These are phyloP conservation scores for Pseudococcus jackbeardsleyi DNA, from an alignment of 2,888 invertebrate species.

Conservation along the genomic window DNA sequence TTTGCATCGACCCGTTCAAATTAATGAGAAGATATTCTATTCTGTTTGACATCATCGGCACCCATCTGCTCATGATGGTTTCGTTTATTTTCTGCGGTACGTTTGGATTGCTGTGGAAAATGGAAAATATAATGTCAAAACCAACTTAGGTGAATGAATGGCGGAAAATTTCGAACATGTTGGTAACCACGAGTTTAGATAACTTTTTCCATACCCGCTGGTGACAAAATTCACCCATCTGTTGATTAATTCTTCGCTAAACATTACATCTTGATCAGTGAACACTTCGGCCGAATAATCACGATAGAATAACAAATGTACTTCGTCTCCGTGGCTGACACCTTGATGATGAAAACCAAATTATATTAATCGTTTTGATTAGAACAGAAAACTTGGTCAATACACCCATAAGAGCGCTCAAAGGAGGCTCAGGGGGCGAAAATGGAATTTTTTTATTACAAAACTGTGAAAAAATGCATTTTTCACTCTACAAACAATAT, in stretches of 20 bases:
- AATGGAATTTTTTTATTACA: too few relatives aligned
- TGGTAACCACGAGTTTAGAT: not conserved
- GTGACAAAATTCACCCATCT: conserved; percentile 48
- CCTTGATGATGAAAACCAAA: not conserved
- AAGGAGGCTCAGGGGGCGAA: too few relatives aligned
- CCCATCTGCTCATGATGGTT: conserved; percentile 35
- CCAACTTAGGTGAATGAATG: too few relatives aligned
- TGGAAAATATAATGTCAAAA: not conserved
- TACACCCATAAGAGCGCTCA: too few relatives aligned
- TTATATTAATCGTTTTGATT: too few relatives aligned
- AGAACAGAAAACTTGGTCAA: too few relatives aligned
- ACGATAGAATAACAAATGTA: conserved; percentile 26
- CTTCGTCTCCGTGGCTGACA: conserved; percentile 18
- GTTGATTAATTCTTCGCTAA: conserved; percentile 52
- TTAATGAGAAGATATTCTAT: conserved; percentile 52
- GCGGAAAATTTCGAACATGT: too few relatives aligned
- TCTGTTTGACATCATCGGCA: not conserved
- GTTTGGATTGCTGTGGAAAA: conserved; percentile 46
- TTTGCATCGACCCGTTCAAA: conserved; percentile 46
- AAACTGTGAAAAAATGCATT: too few relatives aligned
- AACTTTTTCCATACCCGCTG: conserved; percentile 9
- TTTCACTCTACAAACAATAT: too few relatives aligned
- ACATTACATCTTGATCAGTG: conserved; percentile 13
- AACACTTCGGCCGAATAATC: not conserved
- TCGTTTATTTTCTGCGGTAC: conserved; percentile 13